phyloP scores from a whole-genome alignment of 1,140 invertebrate genomes.

The Stegodyphus dumicola region DNA sequence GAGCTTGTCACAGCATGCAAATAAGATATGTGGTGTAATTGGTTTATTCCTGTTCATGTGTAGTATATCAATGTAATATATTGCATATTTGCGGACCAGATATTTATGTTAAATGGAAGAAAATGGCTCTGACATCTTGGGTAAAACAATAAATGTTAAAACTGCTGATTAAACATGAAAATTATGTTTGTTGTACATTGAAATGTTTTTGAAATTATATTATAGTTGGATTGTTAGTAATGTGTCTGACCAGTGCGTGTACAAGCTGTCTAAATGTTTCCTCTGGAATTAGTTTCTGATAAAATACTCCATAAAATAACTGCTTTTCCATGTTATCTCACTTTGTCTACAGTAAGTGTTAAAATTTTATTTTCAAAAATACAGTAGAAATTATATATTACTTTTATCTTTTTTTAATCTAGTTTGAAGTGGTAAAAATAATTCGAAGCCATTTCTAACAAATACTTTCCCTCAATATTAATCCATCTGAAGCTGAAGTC shows the following conservation, averaged over 20 bases:
- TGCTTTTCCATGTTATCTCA: background rate
- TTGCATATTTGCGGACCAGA: conserved; percentile 3
- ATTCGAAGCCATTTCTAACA: no score
- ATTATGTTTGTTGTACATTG: conserved; percentile 43
- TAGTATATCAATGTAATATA: conserved; percentile 29
- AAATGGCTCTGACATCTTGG: conserved; percentile 23
- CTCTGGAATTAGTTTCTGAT: conserved; percentile 27
- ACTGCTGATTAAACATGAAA: background rate
- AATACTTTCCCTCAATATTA: no score
- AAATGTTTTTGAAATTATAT: conserved; percentile 25
- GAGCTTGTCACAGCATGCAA: conserved; percentile 18
- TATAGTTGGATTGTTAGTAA: conserved; percentile 41
- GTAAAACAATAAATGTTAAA: conserved; percentile 39
- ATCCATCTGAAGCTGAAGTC: no score
- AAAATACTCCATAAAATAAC: background rate
- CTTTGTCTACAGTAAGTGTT: background rate
- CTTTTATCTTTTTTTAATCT: background rate
- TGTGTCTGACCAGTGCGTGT: conserved; percentile 40
- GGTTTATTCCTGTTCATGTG: conserved; percentile 27
- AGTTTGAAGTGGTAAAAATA: background rate
- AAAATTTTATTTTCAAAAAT: background rate
- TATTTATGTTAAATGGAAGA: conserved; percentile 27
- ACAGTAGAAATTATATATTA: background rate
- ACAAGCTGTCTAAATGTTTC: conserved; percentile 46
- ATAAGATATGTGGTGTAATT: conserved; percentile 48